Conservation (phyloP, 2,113 vertebrate genomes). For the Benitochromis conjunctus region DNA sequence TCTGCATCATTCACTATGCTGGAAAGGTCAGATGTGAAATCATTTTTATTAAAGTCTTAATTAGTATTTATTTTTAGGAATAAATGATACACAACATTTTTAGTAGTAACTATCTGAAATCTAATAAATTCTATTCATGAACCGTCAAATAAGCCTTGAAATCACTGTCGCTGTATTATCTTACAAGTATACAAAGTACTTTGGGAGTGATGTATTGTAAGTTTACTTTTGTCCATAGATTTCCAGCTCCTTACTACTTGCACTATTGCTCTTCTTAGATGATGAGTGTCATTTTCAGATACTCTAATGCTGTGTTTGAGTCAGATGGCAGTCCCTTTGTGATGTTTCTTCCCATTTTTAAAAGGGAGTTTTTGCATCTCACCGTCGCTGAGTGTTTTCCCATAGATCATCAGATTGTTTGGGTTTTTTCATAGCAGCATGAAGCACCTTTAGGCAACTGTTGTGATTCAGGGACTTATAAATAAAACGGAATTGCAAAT, state of each 20-base stretch:
- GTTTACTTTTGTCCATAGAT: neutral
- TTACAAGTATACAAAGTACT: neutral
- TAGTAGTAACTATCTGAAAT: neutral
- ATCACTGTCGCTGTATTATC: neutral
- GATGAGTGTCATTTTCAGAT: neutral
- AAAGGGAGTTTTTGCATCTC: neutral
- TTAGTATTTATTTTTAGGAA: neutral
- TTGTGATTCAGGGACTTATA: neutral
- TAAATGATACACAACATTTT: neutral
- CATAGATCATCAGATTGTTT: neutral
- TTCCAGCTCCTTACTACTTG: neutral
- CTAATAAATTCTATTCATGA: neutral
- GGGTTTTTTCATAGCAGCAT: neutral
- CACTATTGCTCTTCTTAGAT: neutral
- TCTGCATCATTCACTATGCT: slow-evolving; percentile 95
- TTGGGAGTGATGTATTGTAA: neutral
- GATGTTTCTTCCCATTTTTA: neutral
- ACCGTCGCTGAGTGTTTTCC: fast-evolving
- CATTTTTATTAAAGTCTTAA: neutral
- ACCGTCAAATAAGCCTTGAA: neutral
- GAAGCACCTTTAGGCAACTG: neutral
- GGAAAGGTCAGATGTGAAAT: slow-evolving; percentile 81
- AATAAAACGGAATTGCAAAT: neutral
- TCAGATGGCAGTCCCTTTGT: neutral
- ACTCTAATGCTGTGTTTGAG: neutral